A percentile compares a stretch with the other conserved stretches of the same genome.
Conservation (phyloP, 2,113 vertebrate species). For the Hippocampus comes region DNA sequence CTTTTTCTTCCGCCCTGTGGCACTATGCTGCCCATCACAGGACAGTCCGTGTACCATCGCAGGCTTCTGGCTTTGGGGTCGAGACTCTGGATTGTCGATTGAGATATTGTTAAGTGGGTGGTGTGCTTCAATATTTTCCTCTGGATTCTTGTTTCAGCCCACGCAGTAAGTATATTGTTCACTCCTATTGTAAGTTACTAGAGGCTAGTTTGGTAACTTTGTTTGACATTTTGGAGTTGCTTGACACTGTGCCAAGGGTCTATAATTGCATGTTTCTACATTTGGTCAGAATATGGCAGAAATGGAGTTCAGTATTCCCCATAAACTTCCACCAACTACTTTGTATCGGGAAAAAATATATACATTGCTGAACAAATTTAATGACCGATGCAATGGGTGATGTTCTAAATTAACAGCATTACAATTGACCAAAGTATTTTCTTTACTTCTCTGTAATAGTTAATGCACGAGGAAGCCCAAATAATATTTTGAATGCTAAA, state of each 20-base stretch:
- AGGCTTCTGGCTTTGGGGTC: not conserved
- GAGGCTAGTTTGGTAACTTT: constrained; percentile 10
- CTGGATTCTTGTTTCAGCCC: not conserved
- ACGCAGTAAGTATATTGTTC: not conserved
- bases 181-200: not conserved
- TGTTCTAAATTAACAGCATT: too few species aligned
- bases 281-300: not conserved
- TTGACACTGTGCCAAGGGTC: not conserved
- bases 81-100: not conserved
- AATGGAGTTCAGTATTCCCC: not conserved
- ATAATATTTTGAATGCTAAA: too few species aligned
- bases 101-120: constrained; percentile 3
- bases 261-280: not conserved
- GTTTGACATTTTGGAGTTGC: constrained; percentile 10
- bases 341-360: too few species aligned
- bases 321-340: not conserved
- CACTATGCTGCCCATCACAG: not conserved
- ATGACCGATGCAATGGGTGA: too few species aligned
- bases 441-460: too few species aligned
- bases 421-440: too few species aligned
- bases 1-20: not conserved
- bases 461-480: too few species aligned
- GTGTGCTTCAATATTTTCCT: not conserved
- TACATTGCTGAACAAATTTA: not conserved
- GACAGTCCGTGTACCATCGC: not conserved